Evolutionary conservation across 2,797 vertebrate species (phyloP).

Genomic region (Acestrorhynchus altus): DNA sequence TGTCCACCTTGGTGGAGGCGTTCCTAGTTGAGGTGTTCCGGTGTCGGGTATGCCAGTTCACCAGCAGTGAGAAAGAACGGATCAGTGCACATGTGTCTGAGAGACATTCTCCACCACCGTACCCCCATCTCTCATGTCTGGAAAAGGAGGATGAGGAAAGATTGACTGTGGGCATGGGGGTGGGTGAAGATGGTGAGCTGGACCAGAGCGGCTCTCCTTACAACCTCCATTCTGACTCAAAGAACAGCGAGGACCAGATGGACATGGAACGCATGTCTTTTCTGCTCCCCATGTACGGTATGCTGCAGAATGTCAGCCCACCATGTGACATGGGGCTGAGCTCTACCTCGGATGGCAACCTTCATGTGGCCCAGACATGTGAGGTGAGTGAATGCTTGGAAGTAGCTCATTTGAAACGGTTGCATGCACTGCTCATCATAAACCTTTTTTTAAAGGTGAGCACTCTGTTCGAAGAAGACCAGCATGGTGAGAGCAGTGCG

Average conservation of each 20-base stretch:
- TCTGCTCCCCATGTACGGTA: constrained; percentile 68
- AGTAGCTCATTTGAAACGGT: not conserved
- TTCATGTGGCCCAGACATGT: constrained; percentile 67
- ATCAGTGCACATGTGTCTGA: constrained; percentile 67
- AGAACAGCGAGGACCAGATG: constrained; percentile 71
- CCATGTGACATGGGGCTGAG: constrained; percentile 67
- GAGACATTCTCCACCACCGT: constrained; percentile 31
- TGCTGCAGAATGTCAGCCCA: constrained; percentile 72
- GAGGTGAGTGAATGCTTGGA: constrained; percentile 64
- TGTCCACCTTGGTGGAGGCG: constrained; percentile 68
- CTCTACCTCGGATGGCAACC: constrained; percentile 53
- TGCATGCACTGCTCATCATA: not conserved
- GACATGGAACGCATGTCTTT: constrained; percentile 68
- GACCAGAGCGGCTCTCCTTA: constrained; percentile 47
- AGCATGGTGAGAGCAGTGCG: constrained; percentile 52
- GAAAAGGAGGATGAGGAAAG: constrained; percentile 50
- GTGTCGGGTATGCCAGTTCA: constrained; percentile 75
- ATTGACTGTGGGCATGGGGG: constrained; percentile 35
- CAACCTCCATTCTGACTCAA: constrained; percentile 65
- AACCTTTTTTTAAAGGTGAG: constrained; percentile 71
- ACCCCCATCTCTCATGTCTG: constrained; percentile 41
- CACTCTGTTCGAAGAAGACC: constrained; percentile 71
- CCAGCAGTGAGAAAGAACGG: constrained; percentile 67
- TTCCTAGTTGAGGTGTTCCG: constrained; percentile 75
- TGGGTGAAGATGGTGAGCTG: constrained; percentile 39